Evolutionary conservation across 1,140 invertebrate species (phyloP).

Genomic region (Brachionus paranguensis): DNA sequence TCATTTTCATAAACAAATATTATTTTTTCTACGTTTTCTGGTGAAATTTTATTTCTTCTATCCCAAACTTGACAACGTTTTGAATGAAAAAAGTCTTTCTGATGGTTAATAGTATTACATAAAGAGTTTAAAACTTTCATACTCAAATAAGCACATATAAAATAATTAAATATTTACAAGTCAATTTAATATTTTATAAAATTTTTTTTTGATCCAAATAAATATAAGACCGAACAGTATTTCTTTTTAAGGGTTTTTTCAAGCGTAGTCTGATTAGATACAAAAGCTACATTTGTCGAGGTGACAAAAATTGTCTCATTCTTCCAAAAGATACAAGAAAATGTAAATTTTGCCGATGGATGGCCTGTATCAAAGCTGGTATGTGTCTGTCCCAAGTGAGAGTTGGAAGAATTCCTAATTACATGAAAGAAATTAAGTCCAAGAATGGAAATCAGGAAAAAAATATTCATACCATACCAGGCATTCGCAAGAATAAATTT

Average conservation of each 20-base stretch:
- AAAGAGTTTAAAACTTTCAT: too few species aligned
- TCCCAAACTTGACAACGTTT: too few species aligned
- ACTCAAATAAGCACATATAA: too few species aligned
- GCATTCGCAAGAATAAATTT: background rate
- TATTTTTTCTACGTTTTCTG: too few species aligned
- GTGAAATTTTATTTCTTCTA: too few species aligned
- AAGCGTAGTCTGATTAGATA: conserved; percentile 54
- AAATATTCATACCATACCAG: background rate
- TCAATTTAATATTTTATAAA: too few species aligned
- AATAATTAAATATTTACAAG: too few species aligned
- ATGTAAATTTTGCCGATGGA: conserved; percentile 56
- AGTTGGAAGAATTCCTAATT: background rate
- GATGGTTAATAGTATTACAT: too few species aligned
- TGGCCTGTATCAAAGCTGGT: conserved; percentile 48
- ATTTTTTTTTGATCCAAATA: too few species aligned
- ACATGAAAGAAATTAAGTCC: background rate
- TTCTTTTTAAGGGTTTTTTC: conserved; percentile 49
- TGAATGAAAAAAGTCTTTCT: too few species aligned
- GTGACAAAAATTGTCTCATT: conserved; percentile 52
- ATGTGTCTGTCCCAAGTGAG: background rate
- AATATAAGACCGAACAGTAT: too few species aligned
- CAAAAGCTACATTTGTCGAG: conserved; percentile 54
- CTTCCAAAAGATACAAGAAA: conserved; percentile 52
- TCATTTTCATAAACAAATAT: too few species aligned
- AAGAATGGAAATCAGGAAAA: background rate